Conservation (phyloP, 2,113 vertebrate genomes). For the Sterna hirundo region DNA sequence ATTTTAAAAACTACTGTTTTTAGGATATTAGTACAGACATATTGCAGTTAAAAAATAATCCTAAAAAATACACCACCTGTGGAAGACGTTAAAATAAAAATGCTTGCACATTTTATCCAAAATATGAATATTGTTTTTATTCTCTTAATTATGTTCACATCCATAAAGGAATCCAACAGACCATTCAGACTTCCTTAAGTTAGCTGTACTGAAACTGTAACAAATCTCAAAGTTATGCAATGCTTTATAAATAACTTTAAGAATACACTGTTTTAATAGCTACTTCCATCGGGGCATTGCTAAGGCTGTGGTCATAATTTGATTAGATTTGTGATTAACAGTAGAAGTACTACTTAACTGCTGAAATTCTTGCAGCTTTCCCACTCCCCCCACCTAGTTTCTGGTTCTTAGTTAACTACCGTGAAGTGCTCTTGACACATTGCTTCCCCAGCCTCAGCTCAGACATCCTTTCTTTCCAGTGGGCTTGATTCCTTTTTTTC, state of each 20-base stretch:
- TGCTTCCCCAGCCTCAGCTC: neutral
- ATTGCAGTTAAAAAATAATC: neutral
- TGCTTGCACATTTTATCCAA: neutral
- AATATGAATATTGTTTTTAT: neutral
- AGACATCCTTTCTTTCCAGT: neutral
- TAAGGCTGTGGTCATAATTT: neutral
- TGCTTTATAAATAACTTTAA: neutral
- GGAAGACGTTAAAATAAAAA: neutral
- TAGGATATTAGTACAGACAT: neutral
- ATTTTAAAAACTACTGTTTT: neutral
- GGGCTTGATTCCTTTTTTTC: neutral
- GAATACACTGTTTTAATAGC: neutral
- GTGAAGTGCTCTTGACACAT: neutral
- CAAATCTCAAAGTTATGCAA: neutral
- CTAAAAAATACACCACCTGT: neutral
- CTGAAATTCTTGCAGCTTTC: neutral
- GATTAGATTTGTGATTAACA: neutral
- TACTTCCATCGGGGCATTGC: neutral
- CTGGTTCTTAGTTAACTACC: neutral
- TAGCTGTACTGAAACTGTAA: neutral
- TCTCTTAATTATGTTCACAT: neutral
- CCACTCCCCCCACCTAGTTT: neutral
- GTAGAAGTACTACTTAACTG: neutral
- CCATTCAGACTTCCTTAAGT: neutral
- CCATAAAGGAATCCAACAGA: neutral